phyloP scores from a whole-genome alignment of 64 coral and sea anemone genomes.

The Hydrozoanthus tunicans region DNA sequence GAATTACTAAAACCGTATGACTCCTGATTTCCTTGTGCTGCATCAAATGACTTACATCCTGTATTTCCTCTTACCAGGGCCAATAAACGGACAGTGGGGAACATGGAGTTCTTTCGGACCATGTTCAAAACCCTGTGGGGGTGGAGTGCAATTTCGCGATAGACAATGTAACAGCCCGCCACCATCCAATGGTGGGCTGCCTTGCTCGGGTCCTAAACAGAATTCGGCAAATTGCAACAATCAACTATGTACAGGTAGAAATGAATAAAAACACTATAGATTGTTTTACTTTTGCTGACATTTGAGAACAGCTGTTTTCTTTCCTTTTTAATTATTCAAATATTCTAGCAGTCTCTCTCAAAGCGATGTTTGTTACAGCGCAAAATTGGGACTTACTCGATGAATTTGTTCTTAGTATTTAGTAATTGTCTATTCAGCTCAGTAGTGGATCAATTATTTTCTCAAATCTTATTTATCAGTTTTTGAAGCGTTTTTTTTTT shows the following conservation, averaged over 20 bases:
- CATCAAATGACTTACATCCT: not conserved
- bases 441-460: too few relatives aligned
- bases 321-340: not conserved
- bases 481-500: too few relatives aligned
- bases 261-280: not conserved
- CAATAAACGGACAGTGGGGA: not conserved
- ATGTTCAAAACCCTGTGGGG: not conserved
- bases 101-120: not conserved
- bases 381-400: too few relatives aligned
- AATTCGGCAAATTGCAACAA: not conserved
- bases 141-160: not conserved
- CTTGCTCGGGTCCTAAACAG: not conserved
- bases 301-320: not conserved
- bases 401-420: too few relatives aligned
- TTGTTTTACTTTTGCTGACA: not conserved
- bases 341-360: too few relatives aligned
- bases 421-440: too few relatives aligned
- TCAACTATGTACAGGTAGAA: constrained; percentile 2
- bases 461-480: too few relatives aligned
- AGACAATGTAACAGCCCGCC: constrained; percentile 1
- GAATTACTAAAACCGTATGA: not conserved
- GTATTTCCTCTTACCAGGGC: not conserved
- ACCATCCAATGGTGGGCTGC: not conserved
- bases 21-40: not conserved
- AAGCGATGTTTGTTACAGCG: too few relatives aligned